A percentile compares a stretch with the other conserved stretches of the same genome.
Conservation (phyloP, 1,140 invertebrate species). For the Parasteatoda tepidariorum region DNA sequence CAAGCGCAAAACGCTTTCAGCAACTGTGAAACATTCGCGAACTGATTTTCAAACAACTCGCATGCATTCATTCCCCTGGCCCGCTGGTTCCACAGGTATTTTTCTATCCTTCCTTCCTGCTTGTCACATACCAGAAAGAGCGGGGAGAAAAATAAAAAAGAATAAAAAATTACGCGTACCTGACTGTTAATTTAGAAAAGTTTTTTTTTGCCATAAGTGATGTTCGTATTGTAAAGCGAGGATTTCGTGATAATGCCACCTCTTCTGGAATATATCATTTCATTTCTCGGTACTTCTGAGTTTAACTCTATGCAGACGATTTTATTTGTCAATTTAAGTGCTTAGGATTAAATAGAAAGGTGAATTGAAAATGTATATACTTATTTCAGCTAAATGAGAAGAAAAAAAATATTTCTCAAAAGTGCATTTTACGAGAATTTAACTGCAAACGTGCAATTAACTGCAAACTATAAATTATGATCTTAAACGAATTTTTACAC, state of each 20-base stretch:
- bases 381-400: no score
- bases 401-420: no score
- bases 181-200: slow-evolving; percentile 19
- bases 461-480: no score
- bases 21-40: not conserved
- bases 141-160: not conserved
- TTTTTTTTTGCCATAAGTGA: not conserved
- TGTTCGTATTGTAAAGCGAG: not conserved
- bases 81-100: slow-evolving; percentile 47
- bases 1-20: slow-evolving; percentile 7
- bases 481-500: no score
- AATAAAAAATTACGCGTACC: slow-evolving; percentile 22
- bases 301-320: not conserved
- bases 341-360: no score
- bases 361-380: no score
- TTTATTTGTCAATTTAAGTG: no score
- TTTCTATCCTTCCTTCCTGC: slow-evolving; percentile 33
- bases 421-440: no score
- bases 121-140: slow-evolving; percentile 19
- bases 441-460: no score
- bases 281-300: not conserved
- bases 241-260: not conserved
- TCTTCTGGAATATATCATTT: not conserved
- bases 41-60: not conserved
- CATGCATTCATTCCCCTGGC: not conserved